These are phyloP conservation scores for Tokudaia muenninki DNA, from an alignment of 2,797 vertebrate species.

Conservation along the genomic window DNA sequence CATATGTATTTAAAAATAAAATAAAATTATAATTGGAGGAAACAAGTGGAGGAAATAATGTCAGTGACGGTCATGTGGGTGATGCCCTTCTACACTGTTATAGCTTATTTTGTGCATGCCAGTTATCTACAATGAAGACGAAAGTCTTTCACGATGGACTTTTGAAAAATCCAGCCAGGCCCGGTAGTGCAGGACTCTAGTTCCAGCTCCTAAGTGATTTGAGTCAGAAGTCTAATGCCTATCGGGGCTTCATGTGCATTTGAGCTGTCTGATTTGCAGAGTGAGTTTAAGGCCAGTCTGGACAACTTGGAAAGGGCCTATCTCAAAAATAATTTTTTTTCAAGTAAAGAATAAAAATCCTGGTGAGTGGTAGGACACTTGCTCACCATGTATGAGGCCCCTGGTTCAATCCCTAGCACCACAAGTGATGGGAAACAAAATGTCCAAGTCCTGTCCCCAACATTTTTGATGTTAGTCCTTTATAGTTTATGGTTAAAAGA, in stretches of 20 bases:
- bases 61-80: not conserved
- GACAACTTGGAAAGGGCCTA: not conserved
- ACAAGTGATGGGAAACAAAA: not conserved
- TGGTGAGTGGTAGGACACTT: not conserved
- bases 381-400: not conserved
- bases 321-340: not conserved
- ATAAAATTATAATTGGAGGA: not conserved
- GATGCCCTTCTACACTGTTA: not conserved
- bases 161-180: slow-evolving; percentile 25
- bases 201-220: not conserved
- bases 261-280: not conserved
- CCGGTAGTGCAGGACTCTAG: not conserved
- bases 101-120: slow-evolving; percentile 18
- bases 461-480: not conserved
- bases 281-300: not conserved
- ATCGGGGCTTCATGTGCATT: not conserved
- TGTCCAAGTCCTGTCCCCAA: not conserved
- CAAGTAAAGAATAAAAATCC: not conserved
- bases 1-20: slow-evolving; percentile 28
- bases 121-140: not conserved
- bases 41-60: not conserved
- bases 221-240: not conserved
- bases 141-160: not conserved
- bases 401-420: not conserved
- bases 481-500: not conserved